Evolutionary conservation across 1,140 invertebrate species (phyloP).

Genomic region (Lepidurus apus): DNA sequence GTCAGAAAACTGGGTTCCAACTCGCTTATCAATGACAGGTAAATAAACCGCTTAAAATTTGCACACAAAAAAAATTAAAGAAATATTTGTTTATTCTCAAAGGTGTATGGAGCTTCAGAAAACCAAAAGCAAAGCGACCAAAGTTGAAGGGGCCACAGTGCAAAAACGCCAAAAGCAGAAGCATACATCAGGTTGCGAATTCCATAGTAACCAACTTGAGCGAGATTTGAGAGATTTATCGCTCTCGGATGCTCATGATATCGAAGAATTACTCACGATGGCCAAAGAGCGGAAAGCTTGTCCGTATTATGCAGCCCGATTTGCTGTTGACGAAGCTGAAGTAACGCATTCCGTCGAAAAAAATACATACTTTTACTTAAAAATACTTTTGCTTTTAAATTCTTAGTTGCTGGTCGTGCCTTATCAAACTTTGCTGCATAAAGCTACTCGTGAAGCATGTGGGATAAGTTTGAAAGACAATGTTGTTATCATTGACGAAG

Average conservation of each 20-base stretch:
- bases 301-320: slow-evolving; percentile 82
- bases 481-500: slow-evolving; percentile 92
- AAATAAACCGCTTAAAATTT: slow-evolving; percentile 30
- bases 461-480: slow-evolving; percentile 78
- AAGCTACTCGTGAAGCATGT: slow-evolving; percentile 71
- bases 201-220: slow-evolving; percentile 58
- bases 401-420: slow-evolving; percentile 66
- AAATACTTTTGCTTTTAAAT: slow-evolving; percentile 24
- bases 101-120: slow-evolving; percentile 81
- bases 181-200: slow-evolving; percentile 48
- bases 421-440: slow-evolving; percentile 83
- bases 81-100: slow-evolving; percentile 25
- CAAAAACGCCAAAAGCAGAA: slow-evolving; percentile 27
- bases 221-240: slow-evolving; percentile 27
- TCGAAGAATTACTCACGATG: slow-evolving; percentile 73
- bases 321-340: slow-evolving; percentile 72
- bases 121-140: slow-evolving; percentile 53
- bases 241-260: slow-evolving; percentile 69
- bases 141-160: slow-evolving; percentile 55
- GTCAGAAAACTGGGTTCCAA: slow-evolving; percentile 70
- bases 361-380: neutral
- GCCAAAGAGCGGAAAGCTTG: slow-evolving; percentile 71
- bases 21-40: slow-evolving; percentile 85
- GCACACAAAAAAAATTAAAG: too few species aligned
- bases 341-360: slow-evolving; percentile 42